phyloP scores from a whole-genome alignment of 2,888 invertebrate species.

The Campopleginae sp. region DNA sequence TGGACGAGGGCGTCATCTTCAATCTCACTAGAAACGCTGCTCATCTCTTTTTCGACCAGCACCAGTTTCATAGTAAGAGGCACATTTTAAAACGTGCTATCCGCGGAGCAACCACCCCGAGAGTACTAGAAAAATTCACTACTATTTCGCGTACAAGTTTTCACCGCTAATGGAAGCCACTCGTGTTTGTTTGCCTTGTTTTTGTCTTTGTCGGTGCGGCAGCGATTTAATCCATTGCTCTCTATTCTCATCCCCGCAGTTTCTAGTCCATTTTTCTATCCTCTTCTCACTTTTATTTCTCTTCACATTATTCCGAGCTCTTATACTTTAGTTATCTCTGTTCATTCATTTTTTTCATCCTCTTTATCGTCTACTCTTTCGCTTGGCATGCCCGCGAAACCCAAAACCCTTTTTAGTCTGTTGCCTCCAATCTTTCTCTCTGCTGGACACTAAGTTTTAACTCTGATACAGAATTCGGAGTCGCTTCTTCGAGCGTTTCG shows the following conservation, averaged over 20 bases:
- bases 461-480: slow-evolving; percentile 35
- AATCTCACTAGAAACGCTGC: neutral
- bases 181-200: slow-evolving; percentile 63
- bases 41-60: neutral
- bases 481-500: slow-evolving; percentile 13
- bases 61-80: neutral
- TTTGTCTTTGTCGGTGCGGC: slow-evolving; percentile 43
- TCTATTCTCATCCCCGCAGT: slow-evolving; percentile 26
- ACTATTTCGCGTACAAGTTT: slow-evolving; percentile 59
- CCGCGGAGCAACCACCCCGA: neutral
- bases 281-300: neutral
- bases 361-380: slow-evolving; percentile 24
- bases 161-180: slow-evolving; percentile 65
- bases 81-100: neutral
- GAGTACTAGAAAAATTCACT: slow-evolving; percentile 22
- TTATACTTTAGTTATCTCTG: slow-evolving; percentile 10
- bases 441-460: slow-evolving; percentile 51
- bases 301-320: slow-evolving; percentile 1
- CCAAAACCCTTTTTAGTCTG: neutral
- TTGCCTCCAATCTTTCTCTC: slow-evolving; percentile 47
- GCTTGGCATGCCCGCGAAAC: slow-evolving; percentile 62
- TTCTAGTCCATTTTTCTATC: slow-evolving; percentile 26
- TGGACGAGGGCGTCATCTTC: neutral
- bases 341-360: neutral
- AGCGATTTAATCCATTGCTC: slow-evolving; percentile 29